These are phyloP conservation scores for Lycophotia porphyrea DNA, from an alignment of 2,888 invertebrate species.

Conservation along the genomic window DNA sequence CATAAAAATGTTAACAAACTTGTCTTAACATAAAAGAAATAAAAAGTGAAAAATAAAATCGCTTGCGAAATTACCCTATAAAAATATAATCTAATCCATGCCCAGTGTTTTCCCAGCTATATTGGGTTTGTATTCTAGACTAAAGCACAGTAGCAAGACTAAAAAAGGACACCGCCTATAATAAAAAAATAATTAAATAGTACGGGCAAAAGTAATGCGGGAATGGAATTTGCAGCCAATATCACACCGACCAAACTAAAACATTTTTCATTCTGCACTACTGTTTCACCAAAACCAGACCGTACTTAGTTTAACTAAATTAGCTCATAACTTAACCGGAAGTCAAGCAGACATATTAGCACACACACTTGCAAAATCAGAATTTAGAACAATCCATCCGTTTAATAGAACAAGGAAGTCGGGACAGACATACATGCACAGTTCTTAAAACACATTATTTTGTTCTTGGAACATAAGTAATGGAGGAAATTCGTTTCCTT, in stretches of 20 bases:
- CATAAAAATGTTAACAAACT: too few relatives aligned
- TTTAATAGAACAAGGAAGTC: constrained; percentile 71
- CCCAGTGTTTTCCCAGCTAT: background rate
- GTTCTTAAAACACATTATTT: constrained; percentile 69
- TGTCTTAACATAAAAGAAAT: too few relatives aligned
- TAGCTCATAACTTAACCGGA: constrained; percentile 16
- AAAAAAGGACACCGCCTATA: too few relatives aligned
- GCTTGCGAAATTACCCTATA: background rate
- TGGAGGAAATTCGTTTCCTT: constrained; percentile 81
- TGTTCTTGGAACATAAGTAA: constrained; percentile 76
- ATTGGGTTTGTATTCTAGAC: background rate
- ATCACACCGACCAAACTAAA: background rate
- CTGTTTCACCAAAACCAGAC: background rate
- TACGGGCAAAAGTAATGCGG: background rate
- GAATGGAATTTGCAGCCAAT: background rate
- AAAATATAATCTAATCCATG: background rate
- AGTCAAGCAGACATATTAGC: constrained; percentile 28
- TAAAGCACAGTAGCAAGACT: background rate
- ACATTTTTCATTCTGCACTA: too few relatives aligned
- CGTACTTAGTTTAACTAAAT: background rate
- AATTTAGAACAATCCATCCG: constrained; percentile 51
- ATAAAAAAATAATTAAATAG: background rate
- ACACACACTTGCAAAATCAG: constrained; percentile 35
- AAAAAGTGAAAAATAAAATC: too few relatives aligned
- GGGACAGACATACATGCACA: constrained; percentile 62